Evolutionary conservation across 2,888 invertebrate genomes (phyloP).

Genomic region (Diaphora mendica): DNA sequence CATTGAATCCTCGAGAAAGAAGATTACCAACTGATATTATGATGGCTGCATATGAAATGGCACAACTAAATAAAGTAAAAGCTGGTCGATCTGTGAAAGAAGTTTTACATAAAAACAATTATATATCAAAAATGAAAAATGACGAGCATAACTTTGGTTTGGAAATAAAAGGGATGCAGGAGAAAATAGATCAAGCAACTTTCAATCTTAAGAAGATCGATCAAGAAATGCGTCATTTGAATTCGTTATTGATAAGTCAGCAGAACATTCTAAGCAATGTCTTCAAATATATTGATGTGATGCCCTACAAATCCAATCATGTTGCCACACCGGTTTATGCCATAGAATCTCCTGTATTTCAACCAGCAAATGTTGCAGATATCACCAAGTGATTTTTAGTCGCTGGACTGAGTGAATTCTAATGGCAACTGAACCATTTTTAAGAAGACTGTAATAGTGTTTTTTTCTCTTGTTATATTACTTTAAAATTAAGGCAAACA

Average conservation of each 20-base stretch:
- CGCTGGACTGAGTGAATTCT: too few species aligned
- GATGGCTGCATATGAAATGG: slow-evolving; percentile 92
- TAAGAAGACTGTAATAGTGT: background rate
- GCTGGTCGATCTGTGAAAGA: slow-evolving; percentile 88
- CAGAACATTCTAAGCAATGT: slow-evolving; percentile 74
- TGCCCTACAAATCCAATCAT: slow-evolving; percentile 60
- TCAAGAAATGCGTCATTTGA: slow-evolving; percentile 89
- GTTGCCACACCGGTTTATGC: slow-evolving; percentile 62
- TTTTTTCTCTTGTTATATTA: background rate
- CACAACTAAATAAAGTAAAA: slow-evolving; percentile 90
- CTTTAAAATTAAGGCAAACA: background rate
- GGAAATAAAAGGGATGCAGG: slow-evolving; percentile 88
- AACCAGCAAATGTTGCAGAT: slow-evolving; percentile 62
- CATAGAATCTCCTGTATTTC: slow-evolving; percentile 74
- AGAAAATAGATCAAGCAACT: slow-evolving; percentile 89
- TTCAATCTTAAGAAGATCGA: slow-evolving; percentile 90
- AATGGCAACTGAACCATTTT: background rate
- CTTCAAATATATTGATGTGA: slow-evolving; percentile 63
- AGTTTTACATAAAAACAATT: slow-evolving; percentile 86
- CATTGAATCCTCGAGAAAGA: slow-evolving; percentile 93
- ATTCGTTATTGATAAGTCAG: slow-evolving; percentile 80
- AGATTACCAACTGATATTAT: slow-evolving; percentile 92
- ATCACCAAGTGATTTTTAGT: slow-evolving; percentile 37
- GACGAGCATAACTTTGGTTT: slow-evolving; percentile 85
- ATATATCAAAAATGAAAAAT: slow-evolving; percentile 88